Evolutionary conservation across 2,797 vertebrate genomes (phyloP).

Genomic region (Typhlichthys subterraneus): DNA sequence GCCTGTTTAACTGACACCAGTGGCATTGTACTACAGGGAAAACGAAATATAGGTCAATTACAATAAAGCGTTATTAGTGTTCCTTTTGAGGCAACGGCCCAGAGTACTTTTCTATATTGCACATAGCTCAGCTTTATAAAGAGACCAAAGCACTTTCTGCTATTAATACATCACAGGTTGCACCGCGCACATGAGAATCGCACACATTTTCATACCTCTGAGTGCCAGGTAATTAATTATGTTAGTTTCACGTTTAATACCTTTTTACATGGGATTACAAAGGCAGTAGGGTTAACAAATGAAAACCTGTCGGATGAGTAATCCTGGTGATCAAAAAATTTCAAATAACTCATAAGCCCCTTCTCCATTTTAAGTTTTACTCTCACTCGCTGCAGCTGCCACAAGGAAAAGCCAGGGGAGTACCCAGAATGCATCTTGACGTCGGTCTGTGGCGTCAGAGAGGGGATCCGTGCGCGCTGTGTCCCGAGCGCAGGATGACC

Average conservation of each 20-base stretch:
- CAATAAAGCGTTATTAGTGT: conserved; percentile 66
- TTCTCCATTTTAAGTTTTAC: conserved; percentile 54
- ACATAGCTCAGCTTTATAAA: conserved; percentile 25
- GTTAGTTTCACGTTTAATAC: conserved; percentile 67
- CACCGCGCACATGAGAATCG: conserved; percentile 4
- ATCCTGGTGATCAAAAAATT: conserved; percentile 57
- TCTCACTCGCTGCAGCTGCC: conserved; percentile 60
- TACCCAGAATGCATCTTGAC: conserved; percentile 59
- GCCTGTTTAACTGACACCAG: conserved; percentile 56
- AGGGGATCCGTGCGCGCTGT: conserved; percentile 12
- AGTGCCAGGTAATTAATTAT: conserved; percentile 66
- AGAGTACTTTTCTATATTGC: conserved; percentile 52
- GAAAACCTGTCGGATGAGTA: conserved; percentile 49
- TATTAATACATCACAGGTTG: conserved; percentile 37
- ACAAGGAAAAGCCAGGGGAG: conserved; percentile 43
- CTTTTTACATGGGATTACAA: conserved; percentile 61
- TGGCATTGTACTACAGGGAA: conserved; percentile 42
- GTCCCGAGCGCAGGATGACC: conserved; percentile 61
- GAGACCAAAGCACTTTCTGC: conserved; percentile 51
- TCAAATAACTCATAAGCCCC: conserved; percentile 65
- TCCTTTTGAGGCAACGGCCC: conserved; percentile 53
- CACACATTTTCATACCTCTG: conserved; percentile 45
- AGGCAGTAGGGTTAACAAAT: conserved; percentile 55
- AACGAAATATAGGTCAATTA: conserved; percentile 55
- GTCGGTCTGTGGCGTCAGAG: conserved; percentile 52